These are phyloP conservation scores for Agrypnia vestita DNA, from an alignment of 1,140 invertebrate genomes.

Conservation along the genomic window DNA sequence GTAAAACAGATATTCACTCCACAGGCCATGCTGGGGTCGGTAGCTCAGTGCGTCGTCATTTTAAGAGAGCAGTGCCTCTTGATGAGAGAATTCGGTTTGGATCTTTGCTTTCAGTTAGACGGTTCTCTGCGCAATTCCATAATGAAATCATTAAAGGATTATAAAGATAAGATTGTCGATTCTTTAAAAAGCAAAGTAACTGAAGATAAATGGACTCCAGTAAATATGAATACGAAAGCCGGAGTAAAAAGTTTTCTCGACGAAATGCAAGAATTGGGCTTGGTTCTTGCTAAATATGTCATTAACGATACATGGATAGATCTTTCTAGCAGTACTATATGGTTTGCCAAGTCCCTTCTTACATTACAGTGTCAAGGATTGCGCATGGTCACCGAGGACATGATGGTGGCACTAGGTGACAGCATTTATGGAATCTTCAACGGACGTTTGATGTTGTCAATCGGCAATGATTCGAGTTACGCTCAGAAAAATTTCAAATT, in stretches of 20 bases:
- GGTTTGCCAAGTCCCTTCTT: conserved; percentile 71
- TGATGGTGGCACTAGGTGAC: conserved; percentile 71
- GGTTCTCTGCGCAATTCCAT: conserved; percentile 81
- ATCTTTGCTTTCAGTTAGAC: conserved; percentile 88
- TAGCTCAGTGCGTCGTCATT: conserved; percentile 90
- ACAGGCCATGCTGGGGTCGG: conserved; percentile 85
- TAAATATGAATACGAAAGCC: conserved; percentile 72
- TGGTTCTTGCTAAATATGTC: conserved; percentile 71
- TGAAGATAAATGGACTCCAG: conserved; percentile 72
- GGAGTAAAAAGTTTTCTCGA: conserved; percentile 69
- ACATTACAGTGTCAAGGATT: conserved; percentile 70
- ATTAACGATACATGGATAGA: conserved; percentile 73
- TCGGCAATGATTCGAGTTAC: conserved; percentile 69
- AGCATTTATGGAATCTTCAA: conserved; percentile 71
- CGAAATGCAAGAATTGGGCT: conserved; percentile 72
- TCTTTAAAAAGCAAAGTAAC: conserved; percentile 70
- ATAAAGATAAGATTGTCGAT: conserved; percentile 70
- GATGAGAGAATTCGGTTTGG: conserved; percentile 75
- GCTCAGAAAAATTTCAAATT: conserved; percentile 72
- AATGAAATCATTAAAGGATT: conserved; percentile 69
- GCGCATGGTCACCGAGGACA: conserved; percentile 70
- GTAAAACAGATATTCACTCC: conserved; percentile 94
- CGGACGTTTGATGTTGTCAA: conserved; percentile 66
- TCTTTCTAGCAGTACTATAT: conserved; percentile 72
- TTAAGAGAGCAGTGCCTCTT: conserved; percentile 82